These are phyloP conservation scores for Diarsia brunnea DNA, from an alignment of 2,888 invertebrate species.

Conservation along the genomic window DNA sequence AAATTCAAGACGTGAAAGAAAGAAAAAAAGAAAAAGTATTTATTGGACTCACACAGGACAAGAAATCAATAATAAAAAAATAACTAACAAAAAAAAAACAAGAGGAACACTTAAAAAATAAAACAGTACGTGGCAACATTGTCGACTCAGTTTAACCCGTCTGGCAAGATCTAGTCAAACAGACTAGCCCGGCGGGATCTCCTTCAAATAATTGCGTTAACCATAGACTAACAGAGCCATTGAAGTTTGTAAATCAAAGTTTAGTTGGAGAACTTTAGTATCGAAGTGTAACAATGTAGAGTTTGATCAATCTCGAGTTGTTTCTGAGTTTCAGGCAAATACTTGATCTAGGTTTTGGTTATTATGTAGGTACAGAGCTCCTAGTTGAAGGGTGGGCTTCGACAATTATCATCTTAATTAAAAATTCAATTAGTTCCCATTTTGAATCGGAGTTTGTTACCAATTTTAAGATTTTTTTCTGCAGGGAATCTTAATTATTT, in stretches of 20 bases:
- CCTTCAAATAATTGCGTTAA: slow-evolving; percentile 44
- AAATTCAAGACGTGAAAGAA: too few relatives aligned
- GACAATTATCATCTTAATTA: not conserved
- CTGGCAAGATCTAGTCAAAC: slow-evolving; percentile 14
- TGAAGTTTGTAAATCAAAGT: slow-evolving; percentile 51
- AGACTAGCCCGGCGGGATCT: not conserved
- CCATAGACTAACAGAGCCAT: slow-evolving; percentile 26
- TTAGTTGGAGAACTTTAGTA: slow-evolving; percentile 4
- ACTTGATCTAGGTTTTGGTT: slow-evolving; percentile 5
- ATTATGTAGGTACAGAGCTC: not conserved
- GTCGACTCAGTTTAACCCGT: not conserved
- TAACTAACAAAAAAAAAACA: too few relatives aligned
- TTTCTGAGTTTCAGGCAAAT: slow-evolving; percentile 19
- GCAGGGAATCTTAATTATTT: too few relatives aligned
- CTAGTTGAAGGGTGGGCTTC: not conserved
- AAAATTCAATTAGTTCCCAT: too few relatives aligned
- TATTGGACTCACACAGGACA: too few relatives aligned
- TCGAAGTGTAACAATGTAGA: slow-evolving; percentile 34
- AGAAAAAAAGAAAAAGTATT: too few relatives aligned
- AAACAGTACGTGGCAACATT: too few relatives aligned
- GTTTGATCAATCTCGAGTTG: slow-evolving; percentile 19
- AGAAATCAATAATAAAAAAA: too few relatives aligned
- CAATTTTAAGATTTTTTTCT: too few relatives aligned
- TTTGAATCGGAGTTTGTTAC: too few relatives aligned
- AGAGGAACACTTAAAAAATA: too few relatives aligned